phyloP scores from a whole-genome alignment of 1,140 invertebrate species.

The Solenopsis invicta region DNA sequence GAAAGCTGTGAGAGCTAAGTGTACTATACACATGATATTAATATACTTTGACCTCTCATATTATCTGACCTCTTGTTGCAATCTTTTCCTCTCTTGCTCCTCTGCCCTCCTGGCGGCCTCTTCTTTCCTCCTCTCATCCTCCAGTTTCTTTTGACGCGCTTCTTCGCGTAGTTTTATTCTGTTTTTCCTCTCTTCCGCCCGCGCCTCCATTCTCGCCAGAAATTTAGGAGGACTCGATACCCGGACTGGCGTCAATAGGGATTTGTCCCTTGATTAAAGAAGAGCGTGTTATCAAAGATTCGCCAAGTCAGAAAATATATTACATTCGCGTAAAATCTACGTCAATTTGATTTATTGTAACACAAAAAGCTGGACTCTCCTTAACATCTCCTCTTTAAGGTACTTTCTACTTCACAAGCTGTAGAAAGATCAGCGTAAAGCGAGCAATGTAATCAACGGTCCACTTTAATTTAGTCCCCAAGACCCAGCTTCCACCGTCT shows the following conservation, averaged over 20 bases:
- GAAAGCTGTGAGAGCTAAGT: slow-evolving; percentile 39
- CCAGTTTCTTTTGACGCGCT: slow-evolving; percentile 72
- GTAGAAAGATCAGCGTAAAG: neutral
- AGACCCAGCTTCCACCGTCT: neutral
- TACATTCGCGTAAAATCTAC: neutral
- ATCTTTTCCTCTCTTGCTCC: slow-evolving; percentile 74
- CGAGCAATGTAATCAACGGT: slow-evolving; percentile 25
- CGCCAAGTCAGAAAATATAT: neutral
- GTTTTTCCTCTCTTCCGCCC: slow-evolving; percentile 77
- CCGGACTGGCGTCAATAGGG: slow-evolving; percentile 47
- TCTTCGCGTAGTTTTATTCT: slow-evolving; percentile 75
- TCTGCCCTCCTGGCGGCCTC: slow-evolving; percentile 70
- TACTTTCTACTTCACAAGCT: neutral
- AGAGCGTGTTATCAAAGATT: neutral
- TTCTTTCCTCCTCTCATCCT: slow-evolving; percentile 75
- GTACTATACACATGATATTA: slow-evolving; percentile 51
- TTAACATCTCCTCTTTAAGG: slow-evolving; percentile 41
- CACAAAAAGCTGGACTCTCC: neutral
- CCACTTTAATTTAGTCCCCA: slow-evolving; percentile 4
- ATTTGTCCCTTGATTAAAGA: slow-evolving; percentile 68
- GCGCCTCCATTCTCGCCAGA: slow-evolving; percentile 79
- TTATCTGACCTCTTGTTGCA: slow-evolving; percentile 75
- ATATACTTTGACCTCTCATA: slow-evolving; percentile 63
- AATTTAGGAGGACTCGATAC: slow-evolving; percentile 81
- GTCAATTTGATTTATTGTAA: slow-evolving; percentile 16